Evolutionary conservation across 1,140 invertebrate species (phyloP).

Genomic region (Drosophila carrolli): DNA sequence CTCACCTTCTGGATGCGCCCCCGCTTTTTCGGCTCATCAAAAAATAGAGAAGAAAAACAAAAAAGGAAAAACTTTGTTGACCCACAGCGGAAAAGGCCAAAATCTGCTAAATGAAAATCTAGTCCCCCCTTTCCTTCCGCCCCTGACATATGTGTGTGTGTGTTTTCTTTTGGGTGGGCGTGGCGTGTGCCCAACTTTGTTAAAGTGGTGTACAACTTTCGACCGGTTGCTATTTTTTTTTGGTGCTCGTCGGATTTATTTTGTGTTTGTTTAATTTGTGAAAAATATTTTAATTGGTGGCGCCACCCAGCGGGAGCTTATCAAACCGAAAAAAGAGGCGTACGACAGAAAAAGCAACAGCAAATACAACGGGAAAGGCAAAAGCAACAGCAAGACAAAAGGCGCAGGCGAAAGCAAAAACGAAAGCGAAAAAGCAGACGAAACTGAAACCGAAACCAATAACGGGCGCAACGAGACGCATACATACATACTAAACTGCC

Average conservation of each 20-base stretch:
- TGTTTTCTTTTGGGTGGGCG: neutral
- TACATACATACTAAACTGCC: conserved; percentile 29
- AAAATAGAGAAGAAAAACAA: conserved; percentile 30
- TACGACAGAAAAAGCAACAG: conserved; percentile 37
- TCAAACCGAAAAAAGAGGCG: conserved; percentile 23
- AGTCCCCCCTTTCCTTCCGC: neutral
- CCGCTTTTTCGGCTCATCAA: conserved; percentile 13
- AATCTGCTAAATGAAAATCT: conserved; percentile 47
- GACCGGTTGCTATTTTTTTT: conserved; percentile 9
- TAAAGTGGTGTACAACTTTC: conserved; percentile 23
- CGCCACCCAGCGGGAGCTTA: conserved; percentile 74
- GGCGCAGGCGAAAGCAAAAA: conserved; percentile 39
- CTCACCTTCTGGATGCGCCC: conserved; percentile 7
- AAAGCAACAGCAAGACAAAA: conserved; percentile 29
- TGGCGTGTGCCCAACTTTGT: conserved; percentile 18
- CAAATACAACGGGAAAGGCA: conserved; percentile 16
- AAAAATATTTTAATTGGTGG: conserved; percentile 50
- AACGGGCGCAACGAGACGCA: conserved; percentile 47
- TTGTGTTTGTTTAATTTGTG: conserved; percentile 51
- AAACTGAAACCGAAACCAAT: conserved; percentile 57
- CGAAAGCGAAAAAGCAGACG: conserved; percentile 41
- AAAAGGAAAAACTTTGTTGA: conserved; percentile 41
- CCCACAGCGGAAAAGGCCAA: conserved; percentile 50
- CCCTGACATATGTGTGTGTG: conserved; percentile 10
- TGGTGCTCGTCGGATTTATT: conserved; percentile 22